Evolutionary conservation across 2,113 vertebrate species (phyloP), one percentile per base, ranked within the genome.

Genomic region (Chionis minor): DNA sequence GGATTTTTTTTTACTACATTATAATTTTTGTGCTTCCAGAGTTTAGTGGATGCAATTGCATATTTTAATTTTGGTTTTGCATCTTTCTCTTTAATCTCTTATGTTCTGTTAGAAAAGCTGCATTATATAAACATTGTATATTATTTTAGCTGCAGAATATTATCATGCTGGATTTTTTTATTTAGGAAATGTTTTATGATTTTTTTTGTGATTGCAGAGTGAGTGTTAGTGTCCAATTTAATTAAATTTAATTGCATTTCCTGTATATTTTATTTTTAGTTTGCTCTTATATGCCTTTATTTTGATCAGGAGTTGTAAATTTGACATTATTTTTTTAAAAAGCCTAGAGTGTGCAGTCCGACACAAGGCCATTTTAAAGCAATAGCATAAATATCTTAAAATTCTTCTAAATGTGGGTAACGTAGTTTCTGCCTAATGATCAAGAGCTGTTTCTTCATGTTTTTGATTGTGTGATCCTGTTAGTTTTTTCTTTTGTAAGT

Each of bases 161-260:
- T 75, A 54, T 79, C 35, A 40, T 79, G 56, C 27, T 72, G 51
- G 84, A 42, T 86, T 75, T 97, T 87, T 74, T 95, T 86, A 79
- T 95, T 94, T 86, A 92, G 84, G 92, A 90, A 94, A 77, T 91
- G 44, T 63, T 96, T 97, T 92, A 84, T 85, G 85, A 74, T 88
- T 93, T 81, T 97, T 71, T 66, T 96, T 92, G 67, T 97, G 86
- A 93, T 91, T 96, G 62, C 90, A 89, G 52, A 73, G 61, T 55
- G 74, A 87, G 54, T 82, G 91, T 91, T 95, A 92, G 51, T 91
- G 74, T 92, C 95, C 84, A 86, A 10, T 97, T 52, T 96, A 97
- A 97, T 97, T 96, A 95, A 97, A 96, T 84, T 28, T 97, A 98
- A 96, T 97, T 97, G 65, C 55, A 95, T 97, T 98, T 97, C 92